Evolutionary conservation across 1,140 invertebrate species (phyloP).

Genomic region (Leptinotarsa defecta): DNA sequence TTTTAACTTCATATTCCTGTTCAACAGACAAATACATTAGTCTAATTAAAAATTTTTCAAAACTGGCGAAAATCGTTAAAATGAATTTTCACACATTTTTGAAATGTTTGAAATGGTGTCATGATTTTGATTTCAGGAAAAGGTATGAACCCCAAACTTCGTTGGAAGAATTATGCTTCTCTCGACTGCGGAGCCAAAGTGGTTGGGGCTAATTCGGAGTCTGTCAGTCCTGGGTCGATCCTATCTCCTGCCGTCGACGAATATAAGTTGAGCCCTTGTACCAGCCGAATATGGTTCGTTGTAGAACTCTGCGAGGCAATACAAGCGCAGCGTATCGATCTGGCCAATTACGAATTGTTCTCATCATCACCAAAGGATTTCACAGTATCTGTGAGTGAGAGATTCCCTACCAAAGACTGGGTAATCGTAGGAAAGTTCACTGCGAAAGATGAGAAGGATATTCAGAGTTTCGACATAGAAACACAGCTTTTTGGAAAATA

Average conservation of each 20-base stretch:
- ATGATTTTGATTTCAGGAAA: constrained; percentile 5
- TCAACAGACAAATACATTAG: no score
- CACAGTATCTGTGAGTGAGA: constrained; percentile 83
- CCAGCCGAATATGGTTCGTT: constrained; percentile 91
- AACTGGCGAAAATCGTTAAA: no score
- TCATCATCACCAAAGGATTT: constrained; percentile 95
- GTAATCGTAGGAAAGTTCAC: constrained; percentile 82
- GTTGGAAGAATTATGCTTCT: constrained; percentile 91
- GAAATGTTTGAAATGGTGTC: no score
- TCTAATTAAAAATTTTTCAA: no score
- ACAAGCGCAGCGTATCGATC: constrained; percentile 90
- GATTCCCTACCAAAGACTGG: constrained; percentile 78
- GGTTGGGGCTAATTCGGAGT: constrained; percentile 86
- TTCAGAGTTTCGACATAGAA: constrained; percentile 84
- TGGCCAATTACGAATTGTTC: constrained; percentile 98
- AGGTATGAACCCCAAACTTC: constrained; percentile 65
- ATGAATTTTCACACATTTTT: no score
- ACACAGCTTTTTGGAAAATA: constrained; percentile 91
- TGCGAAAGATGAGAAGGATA: constrained; percentile 81
- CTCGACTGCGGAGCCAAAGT: constrained; percentile 97
- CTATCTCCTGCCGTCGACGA: constrained; percentile 90
- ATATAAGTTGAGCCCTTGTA: constrained; percentile 97
- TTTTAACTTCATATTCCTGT: no score
- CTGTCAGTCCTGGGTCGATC: constrained; percentile 81
- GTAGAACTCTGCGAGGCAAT: constrained; percentile 97